Base-by-base conservation (phyloP, 2,888 invertebrate genomes). In the Brachyopa scutellaris region DNA sequence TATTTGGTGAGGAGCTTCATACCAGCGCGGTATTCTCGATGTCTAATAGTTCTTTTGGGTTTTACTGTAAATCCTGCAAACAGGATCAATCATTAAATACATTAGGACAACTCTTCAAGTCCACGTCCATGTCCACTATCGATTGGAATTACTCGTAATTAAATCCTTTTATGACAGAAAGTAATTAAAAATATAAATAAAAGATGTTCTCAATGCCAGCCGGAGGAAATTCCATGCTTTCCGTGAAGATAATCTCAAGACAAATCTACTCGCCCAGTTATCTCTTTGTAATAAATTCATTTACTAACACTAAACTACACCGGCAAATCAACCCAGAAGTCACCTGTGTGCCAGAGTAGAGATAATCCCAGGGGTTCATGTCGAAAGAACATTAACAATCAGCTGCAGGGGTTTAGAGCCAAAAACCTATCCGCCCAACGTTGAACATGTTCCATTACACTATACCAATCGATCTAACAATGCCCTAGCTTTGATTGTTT, bases 401-500 rank as follows among this genome's bases (percentile, higher is more conserved):
- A 55, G 38, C 13, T 33, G 31, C 21, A 31, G n/a, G 57, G 66
- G 59, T 66, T 64, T 51, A 66, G 31, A 59, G 31, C 11, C 36
- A 33, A 33, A 53, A 53, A 19, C 40, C 49, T 11, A 38, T 21
- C 47, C 17, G 6, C 19, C 26, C 26, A 17, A 17, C 19, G 40
- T 57, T 36, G 49, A 57, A 57, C 33, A 33, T 55, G 21, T 36
- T 67, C 33, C 51, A 55, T 73, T 67, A 62, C 67, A 67, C 67
- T 73, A 79, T 49, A 59, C 66, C 21, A 67, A 79, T 79, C 79
- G 79, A 79, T 73, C 79, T 67, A 79, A 79, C 79, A 73, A 79
- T 47, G 47, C 29, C 33, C 45, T 11, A 15, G 53, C 57, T 67
- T 13, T 67, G 73, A 79, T 79, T 79, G 47, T 67, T 79, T 79